phyloP scores from a whole-genome alignment of 2,888 invertebrate species.

The Cephonodes hylas region DNA sequence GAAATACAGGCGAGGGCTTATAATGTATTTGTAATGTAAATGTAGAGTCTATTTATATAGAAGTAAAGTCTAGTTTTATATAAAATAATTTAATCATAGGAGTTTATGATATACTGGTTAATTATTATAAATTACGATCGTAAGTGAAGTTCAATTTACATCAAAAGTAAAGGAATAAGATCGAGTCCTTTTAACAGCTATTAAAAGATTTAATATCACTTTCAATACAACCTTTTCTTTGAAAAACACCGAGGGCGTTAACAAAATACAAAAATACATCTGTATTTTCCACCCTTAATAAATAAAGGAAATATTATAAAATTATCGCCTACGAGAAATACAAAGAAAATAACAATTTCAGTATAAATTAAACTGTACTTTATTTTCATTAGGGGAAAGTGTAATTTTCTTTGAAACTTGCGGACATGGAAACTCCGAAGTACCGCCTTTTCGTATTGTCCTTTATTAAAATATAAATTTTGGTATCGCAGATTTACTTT shows the following conservation, averaged over 20 bases:
- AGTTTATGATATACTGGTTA: too few species aligned
- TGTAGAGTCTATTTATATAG: too few species aligned
- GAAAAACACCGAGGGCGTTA: background rate
- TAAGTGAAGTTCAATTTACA: too few species aligned
- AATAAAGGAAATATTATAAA: background rate
- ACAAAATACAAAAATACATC: background rate
- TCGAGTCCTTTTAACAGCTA: background rate
- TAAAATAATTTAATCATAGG: too few species aligned
- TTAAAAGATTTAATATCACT: background rate
- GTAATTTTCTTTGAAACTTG: background rate
- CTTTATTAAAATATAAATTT: slow-evolving; percentile 1
- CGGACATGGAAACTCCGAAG: background rate
- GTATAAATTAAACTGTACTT: background rate
- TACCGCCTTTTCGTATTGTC: background rate
- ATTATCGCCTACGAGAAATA: background rate
- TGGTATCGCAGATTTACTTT: background rate
- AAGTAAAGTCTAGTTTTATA: too few species aligned
- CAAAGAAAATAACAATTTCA: background rate
- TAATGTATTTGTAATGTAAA: too few species aligned
- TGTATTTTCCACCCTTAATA: background rate
- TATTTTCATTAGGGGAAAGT: background rate
- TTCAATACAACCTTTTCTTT: background rate
- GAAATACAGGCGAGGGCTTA: too few species aligned
- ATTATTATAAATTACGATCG: too few species aligned
- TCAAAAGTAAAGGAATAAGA: background rate